Evolutionary conservation across 1,140 invertebrate species (phyloP).

Genomic region (Brachystomella parvula): DNA sequence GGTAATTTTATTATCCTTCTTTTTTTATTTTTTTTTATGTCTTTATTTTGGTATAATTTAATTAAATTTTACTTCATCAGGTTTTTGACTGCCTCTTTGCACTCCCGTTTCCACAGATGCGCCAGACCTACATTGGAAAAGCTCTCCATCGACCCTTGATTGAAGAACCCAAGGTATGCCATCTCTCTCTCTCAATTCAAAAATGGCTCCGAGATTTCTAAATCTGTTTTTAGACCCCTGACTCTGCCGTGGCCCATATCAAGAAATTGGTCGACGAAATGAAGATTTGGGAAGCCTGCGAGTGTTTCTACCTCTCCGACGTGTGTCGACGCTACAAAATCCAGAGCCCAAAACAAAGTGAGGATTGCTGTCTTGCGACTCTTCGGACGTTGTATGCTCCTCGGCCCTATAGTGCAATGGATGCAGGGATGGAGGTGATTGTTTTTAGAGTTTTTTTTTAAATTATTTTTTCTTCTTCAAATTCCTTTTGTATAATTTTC

Average conservation of each 20-base stretch:
- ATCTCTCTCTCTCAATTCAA: neutral
- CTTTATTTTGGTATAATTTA: constrained; percentile 6
- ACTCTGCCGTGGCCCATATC: neutral
- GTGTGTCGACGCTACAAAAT: neutral
- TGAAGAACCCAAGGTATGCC: neutral
- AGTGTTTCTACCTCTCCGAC: neutral
- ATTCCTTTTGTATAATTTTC: no score
- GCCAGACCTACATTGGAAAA: constrained; percentile 47
- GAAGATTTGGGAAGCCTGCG: neutral
- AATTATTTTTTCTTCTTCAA: no score
- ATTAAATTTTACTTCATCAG: no score
- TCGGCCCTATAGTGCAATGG: neutral
- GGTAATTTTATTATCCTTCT: constrained; percentile 53
- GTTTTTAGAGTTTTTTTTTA: neutral
- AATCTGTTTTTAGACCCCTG: neutral
- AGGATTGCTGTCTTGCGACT: neutral
- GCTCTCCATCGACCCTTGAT: neutral
- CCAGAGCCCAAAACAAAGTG: neutral
- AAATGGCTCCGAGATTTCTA: neutral
- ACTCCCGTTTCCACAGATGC: constrained; percentile 69
- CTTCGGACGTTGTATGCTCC: neutral
- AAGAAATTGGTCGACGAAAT: neutral
- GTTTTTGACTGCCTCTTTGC: constrained; percentile 84
- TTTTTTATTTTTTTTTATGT: constrained; percentile 39
- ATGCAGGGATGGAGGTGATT: neutral